A percentile compares a stretch with the other conserved stretches of the same genome.
Evolutionary conservation across 1,140 invertebrate genomes (phyloP).

Genomic region (Trichonephila inaurata): DNA sequence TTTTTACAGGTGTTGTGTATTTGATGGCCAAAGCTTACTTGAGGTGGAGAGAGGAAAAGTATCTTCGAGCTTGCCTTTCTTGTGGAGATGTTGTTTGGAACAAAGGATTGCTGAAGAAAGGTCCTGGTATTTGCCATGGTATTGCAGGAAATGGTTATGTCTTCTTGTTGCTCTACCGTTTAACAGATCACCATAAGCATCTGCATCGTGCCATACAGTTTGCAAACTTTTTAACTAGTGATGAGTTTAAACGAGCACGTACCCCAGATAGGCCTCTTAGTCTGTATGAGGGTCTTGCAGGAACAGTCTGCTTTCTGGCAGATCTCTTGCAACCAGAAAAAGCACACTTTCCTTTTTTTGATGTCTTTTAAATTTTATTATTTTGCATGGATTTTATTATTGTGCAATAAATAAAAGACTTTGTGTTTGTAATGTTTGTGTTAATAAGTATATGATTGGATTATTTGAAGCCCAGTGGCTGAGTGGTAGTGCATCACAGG

Average conservation of each 20-base stretch:
- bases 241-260: slow-evolving; percentile 86
- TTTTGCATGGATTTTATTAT: neutral
- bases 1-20: slow-evolving; percentile 86
- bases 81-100: slow-evolving; percentile 90
- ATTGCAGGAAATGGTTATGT: slow-evolving; percentile 92
- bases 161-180: slow-evolving; percentile 88
- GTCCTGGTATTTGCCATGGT: slow-evolving; percentile 91
- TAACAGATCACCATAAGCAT: slow-evolving; percentile 87
- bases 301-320: slow-evolving; percentile 89
- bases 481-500: too few relatives aligned
- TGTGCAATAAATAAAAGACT: too few relatives aligned
- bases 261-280: slow-evolving; percentile 91
- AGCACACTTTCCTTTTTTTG: slow-evolving; percentile 92
- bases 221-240: slow-evolving; percentile 87
- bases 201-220: slow-evolving; percentile 88
- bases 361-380: slow-evolving; percentile 84
- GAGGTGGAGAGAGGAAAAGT: slow-evolving; percentile 88
- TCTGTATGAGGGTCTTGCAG: slow-evolving; percentile 92
- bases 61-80: slow-evolving; percentile 86
- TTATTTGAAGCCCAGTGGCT: too few relatives aligned
- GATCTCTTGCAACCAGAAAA: slow-evolving; percentile 88
- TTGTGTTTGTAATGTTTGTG: too few relatives aligned
- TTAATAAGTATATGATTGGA: too few relatives aligned
- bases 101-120: slow-evolving; percentile 90
- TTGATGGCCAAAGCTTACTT: slow-evolving; percentile 90